phyloP scores from a whole-genome alignment of 2,797 vertebrate species.

The Graptemys geographica region DNA sequence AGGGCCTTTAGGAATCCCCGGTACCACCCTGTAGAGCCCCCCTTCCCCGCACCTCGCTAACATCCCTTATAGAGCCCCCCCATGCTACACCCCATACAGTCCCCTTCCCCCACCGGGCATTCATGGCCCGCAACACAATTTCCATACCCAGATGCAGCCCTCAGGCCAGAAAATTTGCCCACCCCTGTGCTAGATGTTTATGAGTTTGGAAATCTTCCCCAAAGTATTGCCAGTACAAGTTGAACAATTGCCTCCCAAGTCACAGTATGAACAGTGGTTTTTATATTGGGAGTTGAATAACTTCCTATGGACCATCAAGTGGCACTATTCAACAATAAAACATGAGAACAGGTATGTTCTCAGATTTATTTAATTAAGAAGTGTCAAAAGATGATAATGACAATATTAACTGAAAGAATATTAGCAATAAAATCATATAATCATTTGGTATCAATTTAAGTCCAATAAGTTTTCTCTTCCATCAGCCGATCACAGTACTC shows the following conservation, averaged over 20 bases:
- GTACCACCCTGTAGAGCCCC: too few species aligned
- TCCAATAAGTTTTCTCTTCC: neutral
- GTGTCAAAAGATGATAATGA: neutral
- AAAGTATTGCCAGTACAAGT: too few species aligned
- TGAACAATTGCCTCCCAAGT: neutral
- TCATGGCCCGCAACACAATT: too few species aligned
- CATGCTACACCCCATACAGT: too few species aligned
- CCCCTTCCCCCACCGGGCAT: too few species aligned
- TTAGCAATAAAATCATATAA: neutral
- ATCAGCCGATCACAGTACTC: rapidly evolving
- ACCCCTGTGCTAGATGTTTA: rapidly evolving
- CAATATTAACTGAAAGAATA: neutral
- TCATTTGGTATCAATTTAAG: neutral
- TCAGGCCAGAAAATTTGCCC: too few species aligned
- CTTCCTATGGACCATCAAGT: neutral
- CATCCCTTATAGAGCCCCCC: too few species aligned
- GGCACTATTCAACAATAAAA: neutral
- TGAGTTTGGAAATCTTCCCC: neutral
- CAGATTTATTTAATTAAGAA: neutral
- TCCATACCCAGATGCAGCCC: too few species aligned
- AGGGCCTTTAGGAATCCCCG: too few species aligned
- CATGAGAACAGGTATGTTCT: neutral
- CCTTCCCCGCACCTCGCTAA: too few species aligned
- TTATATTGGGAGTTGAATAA: neutral
- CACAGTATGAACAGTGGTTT: neutral